Evolutionary conservation across 2,888 invertebrate species (phyloP).

Genomic region (Linnaemya vulpina): DNA sequence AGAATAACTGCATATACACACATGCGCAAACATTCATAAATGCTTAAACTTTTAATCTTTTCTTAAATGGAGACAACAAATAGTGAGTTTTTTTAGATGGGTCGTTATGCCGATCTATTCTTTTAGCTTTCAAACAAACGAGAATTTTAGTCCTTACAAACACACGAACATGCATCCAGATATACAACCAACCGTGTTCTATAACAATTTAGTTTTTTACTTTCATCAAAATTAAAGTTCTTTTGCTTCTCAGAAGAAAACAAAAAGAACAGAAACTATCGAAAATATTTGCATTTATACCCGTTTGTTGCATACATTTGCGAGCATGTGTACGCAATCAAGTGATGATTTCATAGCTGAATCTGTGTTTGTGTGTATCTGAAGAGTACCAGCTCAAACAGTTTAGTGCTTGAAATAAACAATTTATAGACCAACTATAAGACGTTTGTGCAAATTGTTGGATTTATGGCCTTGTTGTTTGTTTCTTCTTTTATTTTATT

Average conservation of each 20-base stretch:
- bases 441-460: neutral
- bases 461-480: neutral
- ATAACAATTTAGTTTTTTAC: neutral
- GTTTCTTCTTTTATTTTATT: neutral
- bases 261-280: neutral
- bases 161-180: too few relatives aligned
- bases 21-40: too few relatives aligned
- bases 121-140: too few relatives aligned
- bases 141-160: too few relatives aligned
- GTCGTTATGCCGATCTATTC: too few relatives aligned
- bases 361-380: neutral
- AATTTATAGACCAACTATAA: conserved; percentile 11
- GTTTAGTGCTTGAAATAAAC: neutral
- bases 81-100: too few relatives aligned
- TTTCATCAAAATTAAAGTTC: neutral
- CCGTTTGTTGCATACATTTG: neutral
- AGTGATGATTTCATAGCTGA: neutral
- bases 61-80: too few relatives aligned
- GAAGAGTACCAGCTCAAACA: neutral
- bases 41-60: too few relatives aligned
- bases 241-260: neutral
- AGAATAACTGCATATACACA: too few relatives aligned
- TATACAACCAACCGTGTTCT: too few relatives aligned
- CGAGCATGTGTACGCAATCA: neutral
- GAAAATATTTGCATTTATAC: conserved; percentile 2